Evolutionary conservation across 1,140 invertebrate species (phyloP).

Genomic region (Anastrepha ludens): DNA sequence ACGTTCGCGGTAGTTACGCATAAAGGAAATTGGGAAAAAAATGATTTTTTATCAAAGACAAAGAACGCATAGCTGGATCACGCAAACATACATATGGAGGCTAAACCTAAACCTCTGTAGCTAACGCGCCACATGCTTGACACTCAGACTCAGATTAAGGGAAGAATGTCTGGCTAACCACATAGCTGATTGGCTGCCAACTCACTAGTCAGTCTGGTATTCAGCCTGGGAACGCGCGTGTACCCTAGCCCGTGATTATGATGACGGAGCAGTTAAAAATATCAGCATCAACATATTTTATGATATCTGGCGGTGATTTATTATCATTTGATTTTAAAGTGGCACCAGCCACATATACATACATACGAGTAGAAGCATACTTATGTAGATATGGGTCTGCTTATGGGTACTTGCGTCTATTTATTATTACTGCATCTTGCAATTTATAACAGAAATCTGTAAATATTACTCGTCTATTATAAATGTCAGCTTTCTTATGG

Average conservation of each 20-base stretch:
- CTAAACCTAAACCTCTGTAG: neutral
- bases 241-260: slow-evolving; percentile 34
- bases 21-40: neutral
- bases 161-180: slow-evolving; percentile 13
- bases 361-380: neutral
- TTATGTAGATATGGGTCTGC: neutral
- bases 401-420: slow-evolving; percentile 14
- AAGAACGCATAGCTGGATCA: neutral
- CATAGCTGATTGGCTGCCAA: slow-evolving; percentile 10
- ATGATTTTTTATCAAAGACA: slow-evolving; percentile 20
- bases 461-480: slow-evolving; percentile 51
- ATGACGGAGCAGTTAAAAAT: slow-evolving; percentile 52
- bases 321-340: slow-evolving; percentile 74
- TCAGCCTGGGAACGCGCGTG: neutral
- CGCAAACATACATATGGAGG: neutral
- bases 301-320: slow-evolving; percentile 74
- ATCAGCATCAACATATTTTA: slow-evolving; percentile 68
- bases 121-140: neutral
- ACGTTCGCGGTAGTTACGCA: neutral
- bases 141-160: neutral
- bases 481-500: slow-evolving; percentile 43
- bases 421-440: slow-evolving; percentile 29
- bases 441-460: slow-evolving; percentile 47
- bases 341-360: slow-evolving; percentile 60
- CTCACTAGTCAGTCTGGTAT: no score